Evolutionary conservation across 2,888 invertebrate species (phyloP), one percentile per base, ranked within the genome.

Genomic region (Trichacis sp.): DNA sequence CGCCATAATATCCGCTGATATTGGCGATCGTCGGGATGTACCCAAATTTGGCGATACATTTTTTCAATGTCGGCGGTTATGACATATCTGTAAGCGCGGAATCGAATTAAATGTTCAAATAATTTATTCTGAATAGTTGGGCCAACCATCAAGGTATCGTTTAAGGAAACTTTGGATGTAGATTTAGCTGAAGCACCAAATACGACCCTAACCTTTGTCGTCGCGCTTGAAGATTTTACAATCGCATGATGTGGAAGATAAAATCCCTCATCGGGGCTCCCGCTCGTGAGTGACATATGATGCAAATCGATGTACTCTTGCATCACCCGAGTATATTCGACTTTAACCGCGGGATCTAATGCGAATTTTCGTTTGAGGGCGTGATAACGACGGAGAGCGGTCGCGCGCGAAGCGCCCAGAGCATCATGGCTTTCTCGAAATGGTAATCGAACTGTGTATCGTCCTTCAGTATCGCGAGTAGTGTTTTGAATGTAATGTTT

Each of bases 241-340:
- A 71, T 63, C 24, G 60, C 62, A 43, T 69, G 68, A 24, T 67
- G 70, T 0, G 64, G 64, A 29, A 71, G 38, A 33, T 69, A 64
- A 58, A 59, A 72, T 50, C 18, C 20, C 49, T 38, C 1, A 36
- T 11, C n/a, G 45, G 19, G 30, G 45, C 57, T 15, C 20, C 29
- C 1, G 53, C 38, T 30, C n/a, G n/a, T n/a, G n/a, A 48, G 9
- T 0, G 65, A 53, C 56, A 70, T 66, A 12, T 68, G 63, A 3
- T 54, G 53, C 33, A 64, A 42, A 8, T 49, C 47, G 12, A 70
- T 24, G 29, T 66, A 66, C 6, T 66, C 66, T 29, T 59, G 40
- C 48, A 69, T 61, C 1, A 68, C 65, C 11, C 40, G 52, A 1
- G 45, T 8, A 30, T 69, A 69, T 38, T 68, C 63, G 5, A 12